Evolutionary conservation across 2,797 vertebrate species (phyloP).

Genomic region (Eulemur rubriventer): DNA sequence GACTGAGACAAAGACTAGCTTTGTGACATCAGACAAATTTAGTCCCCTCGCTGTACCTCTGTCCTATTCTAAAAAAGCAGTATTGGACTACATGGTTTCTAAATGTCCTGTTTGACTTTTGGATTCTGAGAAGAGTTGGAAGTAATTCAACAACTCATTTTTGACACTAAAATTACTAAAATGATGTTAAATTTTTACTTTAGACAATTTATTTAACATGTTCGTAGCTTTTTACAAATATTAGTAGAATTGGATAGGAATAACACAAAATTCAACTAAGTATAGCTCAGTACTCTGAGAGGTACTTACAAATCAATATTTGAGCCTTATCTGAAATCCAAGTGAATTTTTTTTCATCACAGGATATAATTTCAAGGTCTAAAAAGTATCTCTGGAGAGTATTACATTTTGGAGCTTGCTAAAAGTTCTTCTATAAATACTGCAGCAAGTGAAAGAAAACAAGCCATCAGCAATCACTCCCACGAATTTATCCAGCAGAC

Average conservation of each 20-base stretch:
- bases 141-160: slow-evolving; percentile 40
- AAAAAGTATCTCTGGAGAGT: slow-evolving; percentile 56
- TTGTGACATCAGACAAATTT: slow-evolving; percentile 26
- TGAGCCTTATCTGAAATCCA: slow-evolving; percentile 29
- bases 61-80: neutral
- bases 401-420: slow-evolving; percentile 57
- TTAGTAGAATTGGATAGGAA: neutral
- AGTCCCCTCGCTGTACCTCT: neutral
- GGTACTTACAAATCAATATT: slow-evolving; percentile 40
- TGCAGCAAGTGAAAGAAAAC: slow-evolving; percentile 60
- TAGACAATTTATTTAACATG: neutral
- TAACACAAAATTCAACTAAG: neutral
- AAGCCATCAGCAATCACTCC: slow-evolving; percentile 58
- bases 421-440: slow-evolving; percentile 72
- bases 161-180: slow-evolving; percentile 8
- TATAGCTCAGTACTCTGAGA: neutral
- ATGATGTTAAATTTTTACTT: neutral
- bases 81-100: neutral
- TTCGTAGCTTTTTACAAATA: slow-evolving; percentile 19
- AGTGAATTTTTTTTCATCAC: slow-evolving; percentile 17
- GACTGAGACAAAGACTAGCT: slow-evolving; percentile 30
- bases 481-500: neutral
- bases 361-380: slow-evolving; percentile 42
- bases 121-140: slow-evolving; percentile 29
- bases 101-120: slow-evolving; percentile 49